phyloP scores from a whole-genome alignment of 2,888 invertebrate genomes.

The Sisyra terminalis region DNA sequence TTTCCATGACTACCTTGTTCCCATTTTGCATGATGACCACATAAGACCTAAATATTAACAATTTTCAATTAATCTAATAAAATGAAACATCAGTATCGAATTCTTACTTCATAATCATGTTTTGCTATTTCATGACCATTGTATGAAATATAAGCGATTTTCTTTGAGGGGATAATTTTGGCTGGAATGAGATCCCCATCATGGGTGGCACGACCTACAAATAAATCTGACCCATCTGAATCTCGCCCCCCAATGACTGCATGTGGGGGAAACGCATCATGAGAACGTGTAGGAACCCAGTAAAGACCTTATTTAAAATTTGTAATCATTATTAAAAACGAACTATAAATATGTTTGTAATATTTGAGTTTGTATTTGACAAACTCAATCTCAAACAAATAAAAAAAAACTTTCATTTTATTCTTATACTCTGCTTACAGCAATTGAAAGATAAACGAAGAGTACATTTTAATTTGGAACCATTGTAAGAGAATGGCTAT shows the following conservation, averaged over 20 bases:
- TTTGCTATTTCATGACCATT: conserved; percentile 45
- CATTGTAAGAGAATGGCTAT: no score
- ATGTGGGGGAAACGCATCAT: conserved; percentile 30
- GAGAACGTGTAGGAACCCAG: conserved; percentile 28
- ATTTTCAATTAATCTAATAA: background rate
- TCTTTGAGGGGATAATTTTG: conserved; percentile 46
- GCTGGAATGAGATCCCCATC: conserved; percentile 49
- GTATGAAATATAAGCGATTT: conserved; percentile 45
- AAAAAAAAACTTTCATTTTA: no score
- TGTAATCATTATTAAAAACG: no score
- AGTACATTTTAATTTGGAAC: no score
- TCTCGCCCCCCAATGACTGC: conserved; percentile 49
- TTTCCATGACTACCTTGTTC: conserved; percentile 18
- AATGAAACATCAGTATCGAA: conserved; percentile 8
- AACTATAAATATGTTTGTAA: no score
- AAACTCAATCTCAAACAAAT: no score
- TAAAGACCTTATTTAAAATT: conserved; percentile 16
- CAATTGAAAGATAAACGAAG: no score
- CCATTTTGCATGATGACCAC: no score
- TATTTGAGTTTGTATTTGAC: no score
- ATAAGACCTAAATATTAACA: no score
- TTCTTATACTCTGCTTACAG: no score
- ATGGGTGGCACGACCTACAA: conserved; percentile 52
- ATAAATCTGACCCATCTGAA: conserved; percentile 52
- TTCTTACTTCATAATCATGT: conserved; percentile 41